These are phyloP conservation scores for Anthoptus insignis DNA, from an alignment of 2,888 invertebrate genomes.

Conservation along the genomic window DNA sequence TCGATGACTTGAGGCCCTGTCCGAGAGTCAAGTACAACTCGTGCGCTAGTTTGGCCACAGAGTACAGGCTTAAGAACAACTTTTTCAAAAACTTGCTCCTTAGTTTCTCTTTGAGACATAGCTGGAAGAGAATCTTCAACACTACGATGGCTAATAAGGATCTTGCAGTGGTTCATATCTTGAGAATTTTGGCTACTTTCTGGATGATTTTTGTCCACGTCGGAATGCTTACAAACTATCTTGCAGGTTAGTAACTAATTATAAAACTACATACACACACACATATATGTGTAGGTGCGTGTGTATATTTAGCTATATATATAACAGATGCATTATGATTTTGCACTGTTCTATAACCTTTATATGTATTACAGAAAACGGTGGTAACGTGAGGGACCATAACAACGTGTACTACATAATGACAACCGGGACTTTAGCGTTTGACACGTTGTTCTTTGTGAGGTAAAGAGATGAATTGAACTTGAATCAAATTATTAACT, in stretches of 20 bases:
- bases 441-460: slow-evolving; percentile 88
- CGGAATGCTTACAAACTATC: slow-evolving; percentile 88
- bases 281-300: not conserved
- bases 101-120: slow-evolving; percentile 76
- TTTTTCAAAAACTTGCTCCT: slow-evolving; percentile 66
- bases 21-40: slow-evolving; percentile 70
- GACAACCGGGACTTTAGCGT: slow-evolving; percentile 85
- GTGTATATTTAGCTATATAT: not conserved
- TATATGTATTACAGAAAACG: slow-evolving; percentile 79
- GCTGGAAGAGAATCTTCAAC: slow-evolving; percentile 75
- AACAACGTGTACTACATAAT: slow-evolving; percentile 82
- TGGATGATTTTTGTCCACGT: slow-evolving; percentile 90
- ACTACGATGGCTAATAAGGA: slow-evolving; percentile 82
- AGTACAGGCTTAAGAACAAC: slow-evolving; percentile 61
- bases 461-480: too few relatives aligned
- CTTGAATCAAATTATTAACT: too few relatives aligned
- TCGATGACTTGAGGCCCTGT: slow-evolving; percentile 61
- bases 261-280: too few relatives aligned
- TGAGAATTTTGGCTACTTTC: slow-evolving; percentile 88
- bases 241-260: slow-evolving; percentile 81
- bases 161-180: slow-evolving; percentile 85
- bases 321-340: too few relatives aligned
- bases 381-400: slow-evolving; percentile 69
- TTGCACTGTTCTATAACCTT: too few relatives aligned
- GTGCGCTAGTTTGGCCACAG: slow-evolving; percentile 66